These are phyloP conservation scores for Atherinomorus stipes DNA, from an alignment of 2,113 vertebrate genomes.

Conservation along the genomic window DNA sequence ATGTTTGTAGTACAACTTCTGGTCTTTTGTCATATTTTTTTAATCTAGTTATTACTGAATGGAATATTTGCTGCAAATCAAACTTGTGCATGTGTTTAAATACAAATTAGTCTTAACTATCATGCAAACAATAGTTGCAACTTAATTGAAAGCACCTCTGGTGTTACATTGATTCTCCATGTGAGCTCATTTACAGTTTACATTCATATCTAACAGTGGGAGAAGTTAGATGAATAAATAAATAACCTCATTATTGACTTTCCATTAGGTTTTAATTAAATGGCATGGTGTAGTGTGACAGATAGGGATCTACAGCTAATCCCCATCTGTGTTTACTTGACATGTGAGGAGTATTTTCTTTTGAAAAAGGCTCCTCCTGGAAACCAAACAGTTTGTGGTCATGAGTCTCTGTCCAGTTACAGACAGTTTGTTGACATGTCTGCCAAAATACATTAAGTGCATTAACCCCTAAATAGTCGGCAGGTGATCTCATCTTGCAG, in stretches of 20 bases:
- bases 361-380: conserved; percentile 4
- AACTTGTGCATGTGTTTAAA: not conserved
- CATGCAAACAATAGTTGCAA: too few species aligned
- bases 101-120: too few species aligned
- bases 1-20: not conserved
- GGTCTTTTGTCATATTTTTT: not conserved
- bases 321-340: too few species aligned
- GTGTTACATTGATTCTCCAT: not conserved
- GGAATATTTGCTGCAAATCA: not conserved
- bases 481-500: conserved; percentile 27
- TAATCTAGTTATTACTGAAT: not conserved
- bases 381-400: not conserved
- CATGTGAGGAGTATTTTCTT: too few species aligned
- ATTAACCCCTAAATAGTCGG: conserved; percentile 21
- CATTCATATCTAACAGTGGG: not conserved
- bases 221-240: not conserved
- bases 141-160: too few species aligned
- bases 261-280: too few species aligned
- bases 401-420: not conserved
- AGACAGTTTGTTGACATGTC: conserved; percentile 8
- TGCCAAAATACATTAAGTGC: conserved; percentile 17
- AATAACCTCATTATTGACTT: not conserved
- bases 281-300: too few species aligned
- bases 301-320: too few species aligned
- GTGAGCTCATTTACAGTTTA: not conserved